These are phyloP conservation scores for Stenichneumon culpator DNA, from an alignment of 2,888 invertebrate species.

Conservation along the genomic window DNA sequence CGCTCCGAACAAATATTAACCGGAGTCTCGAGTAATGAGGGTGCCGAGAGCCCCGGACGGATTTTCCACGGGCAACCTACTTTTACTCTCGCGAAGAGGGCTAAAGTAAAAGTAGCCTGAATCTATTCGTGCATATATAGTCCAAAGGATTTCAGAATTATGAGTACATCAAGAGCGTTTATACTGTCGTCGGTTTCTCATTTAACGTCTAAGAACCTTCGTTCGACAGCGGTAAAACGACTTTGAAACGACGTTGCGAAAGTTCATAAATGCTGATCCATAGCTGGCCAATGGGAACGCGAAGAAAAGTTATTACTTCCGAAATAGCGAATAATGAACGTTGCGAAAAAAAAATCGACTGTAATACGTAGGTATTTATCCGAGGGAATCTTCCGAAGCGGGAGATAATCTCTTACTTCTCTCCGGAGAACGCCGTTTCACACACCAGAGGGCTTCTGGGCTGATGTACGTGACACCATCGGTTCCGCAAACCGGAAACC, in stretches of 20 bases:
- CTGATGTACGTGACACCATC: conserved; percentile 76
- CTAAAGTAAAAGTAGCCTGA: conserved; percentile 45
- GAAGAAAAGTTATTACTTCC: conserved; percentile 25
- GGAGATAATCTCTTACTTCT: conserved; percentile 52
- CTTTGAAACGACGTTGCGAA: conserved; percentile 3
- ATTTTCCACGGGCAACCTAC: conserved; percentile 65
- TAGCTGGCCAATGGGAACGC: conserved; percentile 8
- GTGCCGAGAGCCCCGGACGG: conserved; percentile 20
- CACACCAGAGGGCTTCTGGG: conserved; percentile 78
- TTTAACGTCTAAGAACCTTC: background rate
- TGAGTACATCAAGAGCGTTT: background rate
- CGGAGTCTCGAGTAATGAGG: conserved; percentile 43
- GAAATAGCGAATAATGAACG: conserved; percentile 29
- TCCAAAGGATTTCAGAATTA: conserved; percentile 22
- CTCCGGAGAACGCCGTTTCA: conserved; percentile 67
- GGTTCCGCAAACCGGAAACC: conserved; percentile 77
- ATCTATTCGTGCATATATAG: conserved; percentile 1
- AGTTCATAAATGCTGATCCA: background rate
- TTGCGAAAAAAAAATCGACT: conserved; percentile 15
- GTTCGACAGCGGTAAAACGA: background rate
- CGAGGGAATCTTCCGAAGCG: background rate
- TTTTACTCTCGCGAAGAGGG: conserved; percentile 60
- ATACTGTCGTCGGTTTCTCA: background rate
- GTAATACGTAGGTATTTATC: background rate
- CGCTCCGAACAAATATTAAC: conserved; percentile 23